These are phyloP conservation scores for Phoxinus dragarum DNA, from an alignment of 2,797 vertebrate species.

Conservation along the genomic window DNA sequence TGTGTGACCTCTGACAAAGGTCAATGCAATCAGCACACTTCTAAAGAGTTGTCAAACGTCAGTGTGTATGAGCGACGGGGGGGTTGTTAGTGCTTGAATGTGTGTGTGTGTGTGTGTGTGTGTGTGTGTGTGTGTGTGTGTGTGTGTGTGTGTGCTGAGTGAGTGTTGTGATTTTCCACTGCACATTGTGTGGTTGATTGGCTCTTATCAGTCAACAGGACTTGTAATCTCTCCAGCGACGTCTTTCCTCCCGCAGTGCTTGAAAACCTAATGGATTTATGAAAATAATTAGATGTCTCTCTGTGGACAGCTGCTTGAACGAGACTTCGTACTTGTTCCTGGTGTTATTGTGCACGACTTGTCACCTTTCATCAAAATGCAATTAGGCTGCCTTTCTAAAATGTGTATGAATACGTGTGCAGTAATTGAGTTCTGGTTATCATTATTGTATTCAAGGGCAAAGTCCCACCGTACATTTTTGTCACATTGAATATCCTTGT, in stretches of 20 bases:
- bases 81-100: not conserved
- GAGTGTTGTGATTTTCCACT: constrained; percentile 39
- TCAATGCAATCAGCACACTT: constrained; percentile 17
- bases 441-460: not conserved
- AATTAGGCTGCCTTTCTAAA: not conserved
- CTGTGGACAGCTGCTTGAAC: not conserved
- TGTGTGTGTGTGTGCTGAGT: constrained; percentile 9
- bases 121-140: not conserved
- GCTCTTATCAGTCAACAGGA: constrained; percentile 44
- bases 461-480: not conserved
- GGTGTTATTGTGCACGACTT: not conserved
- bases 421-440: not conserved
- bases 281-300: not conserved
- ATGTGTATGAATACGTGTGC: not conserved
- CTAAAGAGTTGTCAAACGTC: constrained; percentile 57
- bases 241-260: not conserved
- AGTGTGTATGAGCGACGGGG: not conserved
- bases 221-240: constrained; percentile 32
- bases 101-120: constrained; percentile 5
- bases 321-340: not conserved
- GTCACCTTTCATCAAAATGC: not conserved
- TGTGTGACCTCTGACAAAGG: constrained; percentile 13
- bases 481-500: not conserved
- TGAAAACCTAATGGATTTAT: not conserved
- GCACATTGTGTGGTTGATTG: constrained; percentile 28